These are phyloP conservation scores for Eulemur mongoz DNA, from an alignment of 2,797 vertebrate genomes.

Conservation along the genomic window DNA sequence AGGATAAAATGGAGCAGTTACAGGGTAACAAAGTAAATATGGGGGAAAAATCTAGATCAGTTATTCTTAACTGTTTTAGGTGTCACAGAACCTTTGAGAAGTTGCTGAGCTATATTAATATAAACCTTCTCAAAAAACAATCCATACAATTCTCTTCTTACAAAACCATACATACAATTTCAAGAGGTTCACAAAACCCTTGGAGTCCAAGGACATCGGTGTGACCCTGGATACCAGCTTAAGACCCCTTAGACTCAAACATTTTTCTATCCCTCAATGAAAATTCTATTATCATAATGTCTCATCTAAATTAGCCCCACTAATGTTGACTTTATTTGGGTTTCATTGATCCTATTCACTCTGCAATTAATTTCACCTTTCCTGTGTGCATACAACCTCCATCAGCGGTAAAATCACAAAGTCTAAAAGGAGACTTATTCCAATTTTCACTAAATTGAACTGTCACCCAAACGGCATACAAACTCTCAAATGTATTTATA, in stretches of 20 bases:
- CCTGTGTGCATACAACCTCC: neutral
- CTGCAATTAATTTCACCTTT: neutral
- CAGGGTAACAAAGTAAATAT: neutral
- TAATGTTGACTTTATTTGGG: neutral
- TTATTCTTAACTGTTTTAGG: neutral
- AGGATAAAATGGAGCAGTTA: neutral
- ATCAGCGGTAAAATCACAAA: neutral
- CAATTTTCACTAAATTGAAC: neutral
- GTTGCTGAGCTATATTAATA: neutral
- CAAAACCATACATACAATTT: neutral
- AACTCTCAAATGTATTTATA: neutral
- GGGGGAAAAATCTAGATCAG: neutral
- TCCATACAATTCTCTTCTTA: neutral
- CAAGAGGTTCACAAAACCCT: neutral
- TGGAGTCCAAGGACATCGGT: rapidly evolving
- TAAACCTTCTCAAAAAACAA: neutral
- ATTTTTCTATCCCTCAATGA: neutral
- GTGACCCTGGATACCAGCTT: rapidly evolving
- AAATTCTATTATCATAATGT: neutral
- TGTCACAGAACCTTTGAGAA: neutral
- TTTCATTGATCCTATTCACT: neutral
- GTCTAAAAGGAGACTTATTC: neutral
- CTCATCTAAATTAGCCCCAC: neutral
- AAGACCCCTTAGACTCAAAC: neutral
- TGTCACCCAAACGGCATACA: neutral